A percentile compares a stretch with the other conserved stretches of the same genome.
phyloP scores from a whole-genome alignment of 1,140 invertebrate species.

The Tetranychus urticae region DNA sequence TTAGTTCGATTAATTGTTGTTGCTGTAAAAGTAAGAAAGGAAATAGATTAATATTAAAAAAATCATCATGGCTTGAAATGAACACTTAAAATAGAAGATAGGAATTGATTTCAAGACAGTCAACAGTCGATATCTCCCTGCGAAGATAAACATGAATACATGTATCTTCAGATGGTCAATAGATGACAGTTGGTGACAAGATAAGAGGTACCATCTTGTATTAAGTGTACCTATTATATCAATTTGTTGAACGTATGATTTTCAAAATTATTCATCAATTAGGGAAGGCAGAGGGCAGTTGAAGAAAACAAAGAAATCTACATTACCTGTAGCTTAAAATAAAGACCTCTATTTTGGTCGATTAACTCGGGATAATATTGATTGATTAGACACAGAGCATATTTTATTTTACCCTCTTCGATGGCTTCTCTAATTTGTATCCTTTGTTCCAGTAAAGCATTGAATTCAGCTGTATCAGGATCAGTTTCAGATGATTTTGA shows the following conservation, averaged over 20 bases:
- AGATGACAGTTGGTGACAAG: neutral
- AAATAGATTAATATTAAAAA: neutral
- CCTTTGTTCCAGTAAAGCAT: slow-evolving; percentile 42
- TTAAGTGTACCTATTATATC: no score
- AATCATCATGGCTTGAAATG: no score
- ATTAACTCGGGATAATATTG: slow-evolving; percentile 78
- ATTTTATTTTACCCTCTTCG: slow-evolving; percentile 70
- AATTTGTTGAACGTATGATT: no score
- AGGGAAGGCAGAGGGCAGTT: neutral
- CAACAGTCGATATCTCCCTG: no score
- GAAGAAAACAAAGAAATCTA: neutral
- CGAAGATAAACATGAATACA: no score
- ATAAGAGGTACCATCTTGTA: no score
- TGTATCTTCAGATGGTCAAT: no score
- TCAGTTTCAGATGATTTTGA: slow-evolving; percentile 13
- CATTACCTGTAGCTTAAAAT: slow-evolving; percentile 69
- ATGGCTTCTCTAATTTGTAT: slow-evolving; percentile 85
- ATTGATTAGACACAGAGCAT: slow-evolving; percentile 79
- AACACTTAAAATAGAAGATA: no score
- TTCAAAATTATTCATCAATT: no score
- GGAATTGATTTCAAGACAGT: no score
- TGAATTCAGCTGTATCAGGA: neutral
- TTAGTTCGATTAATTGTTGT: slow-evolving; percentile 80
- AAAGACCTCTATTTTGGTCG: slow-evolving; percentile 80
- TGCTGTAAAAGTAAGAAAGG: slow-evolving; percentile 32